phyloP scores from a whole-genome alignment of 1,140 invertebrate species.

The Leptopilina clavipes region DNA sequence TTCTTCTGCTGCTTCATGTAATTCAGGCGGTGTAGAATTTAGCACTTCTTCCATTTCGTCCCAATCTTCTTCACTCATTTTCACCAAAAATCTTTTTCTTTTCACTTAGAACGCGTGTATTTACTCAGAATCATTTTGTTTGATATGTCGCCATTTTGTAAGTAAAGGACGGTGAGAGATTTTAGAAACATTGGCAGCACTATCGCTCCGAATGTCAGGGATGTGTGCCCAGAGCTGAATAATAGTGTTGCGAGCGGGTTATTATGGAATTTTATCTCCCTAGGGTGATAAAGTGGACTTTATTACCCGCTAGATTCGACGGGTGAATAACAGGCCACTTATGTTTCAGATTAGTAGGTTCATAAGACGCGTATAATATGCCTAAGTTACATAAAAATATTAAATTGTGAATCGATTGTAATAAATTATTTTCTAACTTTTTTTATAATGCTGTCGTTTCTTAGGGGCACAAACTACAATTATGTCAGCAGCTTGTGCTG shows the following conservation, averaged over 20 bases:
- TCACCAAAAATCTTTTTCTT: background rate
- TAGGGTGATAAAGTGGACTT: background rate
- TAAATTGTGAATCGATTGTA: no score
- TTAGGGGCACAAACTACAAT: conserved; percentile 96
- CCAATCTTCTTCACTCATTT: background rate
- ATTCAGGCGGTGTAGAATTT: background rate
- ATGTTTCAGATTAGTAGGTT: background rate
- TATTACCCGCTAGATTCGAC: background rate
- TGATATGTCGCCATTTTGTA: background rate
- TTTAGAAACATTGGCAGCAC: conserved; percentile 3
- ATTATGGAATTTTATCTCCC: background rate
- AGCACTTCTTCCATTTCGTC: background rate
- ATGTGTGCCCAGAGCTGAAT: background rate
- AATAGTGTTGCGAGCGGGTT: background rate
- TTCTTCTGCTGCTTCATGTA: background rate
- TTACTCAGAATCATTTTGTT: background rate
- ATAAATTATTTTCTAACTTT: no score
- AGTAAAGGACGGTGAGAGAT: background rate
- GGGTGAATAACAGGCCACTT: background rate
- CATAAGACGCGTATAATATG: no score
- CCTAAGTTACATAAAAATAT: no score
- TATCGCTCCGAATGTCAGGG: background rate
- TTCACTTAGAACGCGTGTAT: background rate
- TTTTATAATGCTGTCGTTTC: no score
- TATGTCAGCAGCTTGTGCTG: conserved; percentile 93